Evolutionary conservation across 2,113 vertebrate species (phyloP).

Genomic region (Mus pahari): DNA sequence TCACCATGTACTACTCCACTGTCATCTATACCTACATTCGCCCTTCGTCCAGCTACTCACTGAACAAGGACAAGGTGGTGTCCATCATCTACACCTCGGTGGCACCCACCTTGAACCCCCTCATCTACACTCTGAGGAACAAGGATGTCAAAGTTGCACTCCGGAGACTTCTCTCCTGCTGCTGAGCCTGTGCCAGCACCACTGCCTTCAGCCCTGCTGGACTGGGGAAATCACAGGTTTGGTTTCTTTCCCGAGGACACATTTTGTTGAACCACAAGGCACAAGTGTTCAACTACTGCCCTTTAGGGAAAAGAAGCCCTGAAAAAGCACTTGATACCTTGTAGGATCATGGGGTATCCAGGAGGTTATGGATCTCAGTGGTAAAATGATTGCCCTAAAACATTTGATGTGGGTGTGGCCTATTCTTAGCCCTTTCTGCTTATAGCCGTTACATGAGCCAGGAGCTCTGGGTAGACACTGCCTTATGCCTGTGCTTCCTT

Average conservation of each 20-base stretch:
- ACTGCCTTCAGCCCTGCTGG: neutral
- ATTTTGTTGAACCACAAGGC: neutral
- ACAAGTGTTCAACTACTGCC: neutral
- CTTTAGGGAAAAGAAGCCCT: neutral
- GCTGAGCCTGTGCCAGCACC: neutral
- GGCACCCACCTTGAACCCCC: conserved; percentile 62
- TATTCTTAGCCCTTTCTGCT: neutral
- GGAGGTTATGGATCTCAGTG: no score
- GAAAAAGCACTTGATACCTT: no score
- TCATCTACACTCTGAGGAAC: conserved; percentile 53
- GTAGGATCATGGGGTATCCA: neutral
- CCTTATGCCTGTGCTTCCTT: neutral
- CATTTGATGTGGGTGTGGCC: neutral
- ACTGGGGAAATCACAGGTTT: neutral
- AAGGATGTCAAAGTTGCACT: conserved; percentile 45
- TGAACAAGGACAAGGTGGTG: conserved; percentile 64
- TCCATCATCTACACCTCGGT: conserved; percentile 71
- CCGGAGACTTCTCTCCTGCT: neutral
- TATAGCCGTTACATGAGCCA: no score
- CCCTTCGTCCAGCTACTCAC: conserved; percentile 56
- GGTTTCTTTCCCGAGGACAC: neutral
- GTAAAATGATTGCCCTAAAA: no score
- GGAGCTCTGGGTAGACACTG: neutral
- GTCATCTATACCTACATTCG: conserved; percentile 66
- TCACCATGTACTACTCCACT: conserved; percentile 51